Evolutionary conservation across 2,888 invertebrate species (phyloP), one percentile per base, ranked within the genome.

Genomic region (Orchesellides sinensis): DNA sequence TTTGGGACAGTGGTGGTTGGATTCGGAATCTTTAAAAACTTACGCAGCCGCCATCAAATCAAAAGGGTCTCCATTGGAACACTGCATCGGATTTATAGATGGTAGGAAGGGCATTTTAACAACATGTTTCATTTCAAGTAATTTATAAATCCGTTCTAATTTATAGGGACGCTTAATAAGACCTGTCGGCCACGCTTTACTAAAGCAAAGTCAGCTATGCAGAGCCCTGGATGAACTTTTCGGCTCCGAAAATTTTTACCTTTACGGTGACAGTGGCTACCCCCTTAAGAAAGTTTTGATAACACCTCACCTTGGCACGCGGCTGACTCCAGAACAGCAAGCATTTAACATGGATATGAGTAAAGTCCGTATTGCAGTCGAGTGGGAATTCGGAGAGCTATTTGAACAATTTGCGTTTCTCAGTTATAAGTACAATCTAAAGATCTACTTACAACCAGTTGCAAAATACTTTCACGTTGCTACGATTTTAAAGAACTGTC

Each of bases 191-290:
- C 52, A 70, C 56, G 70, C 17, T 70, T 10, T 35, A 32, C 0
- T 6, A 32, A 35, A 70, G 70, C 23, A 12, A 32, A n/a, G 6
- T 70, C 14, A 5, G n/a, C n/a, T n/a, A n/a, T 40, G 10, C 40
- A 40, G n/a, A 40, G n/a, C 2, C 10, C n/a, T 70, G 5, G 14
- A 12, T 2, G 21, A 2, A 21, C 4, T 4, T 2, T 21, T 54
- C 35, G 56, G 49, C 21, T 32, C 27, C 21, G 70, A 70, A 8
- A 19, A 21, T 6, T 12, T 32, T 19, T 70, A 14, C 52, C n/a
- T 70, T 3, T 70, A 70, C n/a, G 70, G 70, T 14, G 54, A 70
- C n/a, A 19, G 54, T 32, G 70, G 54, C 14, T 70, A 70, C 19
- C 70, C 70, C 12, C 21, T 63, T 5, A 63, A 25, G 19, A 27